These are phyloP conservation scores for Karalla daura DNA, from an alignment of 2,797 vertebrate genomes.

Conservation along the genomic window DNA sequence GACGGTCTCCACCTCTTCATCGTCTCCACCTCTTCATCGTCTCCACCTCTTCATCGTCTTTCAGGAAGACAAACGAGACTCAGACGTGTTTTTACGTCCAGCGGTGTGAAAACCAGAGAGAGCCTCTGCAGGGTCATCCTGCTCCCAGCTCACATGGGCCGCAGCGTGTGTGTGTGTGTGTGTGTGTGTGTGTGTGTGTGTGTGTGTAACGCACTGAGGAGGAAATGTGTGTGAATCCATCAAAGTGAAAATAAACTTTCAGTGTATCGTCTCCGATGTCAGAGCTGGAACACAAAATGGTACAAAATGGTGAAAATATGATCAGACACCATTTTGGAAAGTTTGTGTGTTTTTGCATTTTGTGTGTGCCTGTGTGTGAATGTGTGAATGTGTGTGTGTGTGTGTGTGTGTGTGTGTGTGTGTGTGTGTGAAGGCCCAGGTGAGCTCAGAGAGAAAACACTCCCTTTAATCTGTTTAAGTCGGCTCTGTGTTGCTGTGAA, in stretches of 20 bases:
- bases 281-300: no score
- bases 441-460: slow-evolving; percentile 12
- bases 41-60: no score
- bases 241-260: no score
- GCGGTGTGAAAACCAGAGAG: no score
- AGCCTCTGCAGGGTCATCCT: slow-evolving; percentile 7
- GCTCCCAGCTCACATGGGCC: background rate
- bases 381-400: slow-evolving; percentile 1
- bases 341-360: background rate
- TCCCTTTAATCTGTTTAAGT: slow-evolving; percentile 21
- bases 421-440: slow-evolving; percentile 10
- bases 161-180: background rate
- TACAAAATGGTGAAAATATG: no score
- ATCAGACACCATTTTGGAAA: no score
- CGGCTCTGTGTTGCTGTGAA: slow-evolving; percentile 31
- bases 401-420: background rate
- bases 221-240: slow-evolving; percentile 4
- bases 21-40: no score
- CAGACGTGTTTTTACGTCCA: no score
- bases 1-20: no score
- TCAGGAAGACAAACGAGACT: no score
- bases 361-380: background rate
- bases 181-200: background rate
- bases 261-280: background rate
- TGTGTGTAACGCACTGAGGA: background rate